A percentile compares a stretch with the other conserved stretches of the same genome.
phyloP scores from a whole-genome alignment of 1,140 invertebrate genomes.

The Bombus superbus region DNA sequence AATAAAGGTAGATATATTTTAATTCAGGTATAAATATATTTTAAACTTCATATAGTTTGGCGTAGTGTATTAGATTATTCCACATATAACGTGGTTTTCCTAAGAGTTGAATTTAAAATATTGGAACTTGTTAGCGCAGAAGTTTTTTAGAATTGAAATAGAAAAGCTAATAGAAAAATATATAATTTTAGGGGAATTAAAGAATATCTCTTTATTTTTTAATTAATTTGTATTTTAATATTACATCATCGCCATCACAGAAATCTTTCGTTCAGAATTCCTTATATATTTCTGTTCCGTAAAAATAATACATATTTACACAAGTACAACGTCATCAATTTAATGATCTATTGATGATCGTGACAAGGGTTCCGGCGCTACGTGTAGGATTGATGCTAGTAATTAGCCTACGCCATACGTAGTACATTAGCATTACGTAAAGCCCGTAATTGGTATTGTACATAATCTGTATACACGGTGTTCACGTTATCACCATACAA shows the following conservation, averaged over 20 bases:
- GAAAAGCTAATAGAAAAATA: too few relatives aligned
- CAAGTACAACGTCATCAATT: background rate
- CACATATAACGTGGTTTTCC: too few relatives aligned
- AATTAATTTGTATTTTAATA: too few relatives aligned
- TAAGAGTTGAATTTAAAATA: too few relatives aligned
- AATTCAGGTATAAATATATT: too few relatives aligned
- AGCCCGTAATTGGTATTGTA: constrained; percentile 5
- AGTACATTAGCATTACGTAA: constrained; percentile 27
- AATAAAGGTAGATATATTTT: background rate
- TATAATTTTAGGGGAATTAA: too few relatives aligned
- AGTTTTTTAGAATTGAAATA: too few relatives aligned
- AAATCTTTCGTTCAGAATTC: background rate
- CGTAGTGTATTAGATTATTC: too few relatives aligned
- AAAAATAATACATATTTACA: background rate
- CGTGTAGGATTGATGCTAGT: constrained; percentile 8
- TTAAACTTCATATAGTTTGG: too few relatives aligned
- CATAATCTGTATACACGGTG: constrained; percentile 5
- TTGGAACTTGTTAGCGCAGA: too few relatives aligned
- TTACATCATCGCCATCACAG: too few relatives aligned
- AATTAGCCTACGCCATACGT: constrained; percentile 9
- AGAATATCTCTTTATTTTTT: too few relatives aligned
- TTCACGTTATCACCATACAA: background rate
- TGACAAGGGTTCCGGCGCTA: background rate
- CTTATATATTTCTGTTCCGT: background rate
- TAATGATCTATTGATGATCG: constrained; percentile 3